Evolutionary conservation across 2,797 vertebrate species (phyloP).

Genomic region (Acrossocheilus wenchowensis): DNA sequence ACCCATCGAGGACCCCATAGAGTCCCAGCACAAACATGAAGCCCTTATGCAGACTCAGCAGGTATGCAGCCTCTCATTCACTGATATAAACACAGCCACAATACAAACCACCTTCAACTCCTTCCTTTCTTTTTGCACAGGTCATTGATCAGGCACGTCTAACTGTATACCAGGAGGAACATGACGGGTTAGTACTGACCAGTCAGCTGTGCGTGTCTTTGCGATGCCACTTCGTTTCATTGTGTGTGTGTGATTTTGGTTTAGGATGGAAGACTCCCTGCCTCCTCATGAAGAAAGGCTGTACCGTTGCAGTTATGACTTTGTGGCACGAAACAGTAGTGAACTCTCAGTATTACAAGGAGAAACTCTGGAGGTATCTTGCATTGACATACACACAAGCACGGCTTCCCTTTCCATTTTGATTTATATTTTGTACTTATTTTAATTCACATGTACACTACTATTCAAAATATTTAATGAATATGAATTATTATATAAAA

Average conservation of each 20-base stretch:
- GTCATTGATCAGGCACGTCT: constrained; percentile 13
- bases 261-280: constrained; percentile 61
- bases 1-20: constrained; percentile 79
- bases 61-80: constrained; percentile 33
- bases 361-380: constrained; percentile 82
- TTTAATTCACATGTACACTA: not conserved
- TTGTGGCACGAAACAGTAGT: constrained; percentile 88
- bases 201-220: not conserved
- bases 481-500: no score
- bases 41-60: constrained; percentile 62
- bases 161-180: not conserved
- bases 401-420: not conserved
- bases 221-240: not conserved
- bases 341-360: constrained; percentile 86
- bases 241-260: constrained; percentile 1
- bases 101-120: not conserved
- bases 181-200: constrained; percentile 41
- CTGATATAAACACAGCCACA: constrained; percentile 14
- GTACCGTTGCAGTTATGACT: constrained; percentile 84
- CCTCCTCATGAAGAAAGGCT: constrained; percentile 63
- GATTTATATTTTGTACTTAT: not conserved
- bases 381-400: not conserved
- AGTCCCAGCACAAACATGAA: constrained; percentile 83
- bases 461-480: not conserved
- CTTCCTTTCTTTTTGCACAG: not conserved